A percentile compares a stretch with the other conserved stretches of the same genome.
Conservation (phyloP, 2,113 vertebrate species). For the Lophura nycthemera region DNA sequence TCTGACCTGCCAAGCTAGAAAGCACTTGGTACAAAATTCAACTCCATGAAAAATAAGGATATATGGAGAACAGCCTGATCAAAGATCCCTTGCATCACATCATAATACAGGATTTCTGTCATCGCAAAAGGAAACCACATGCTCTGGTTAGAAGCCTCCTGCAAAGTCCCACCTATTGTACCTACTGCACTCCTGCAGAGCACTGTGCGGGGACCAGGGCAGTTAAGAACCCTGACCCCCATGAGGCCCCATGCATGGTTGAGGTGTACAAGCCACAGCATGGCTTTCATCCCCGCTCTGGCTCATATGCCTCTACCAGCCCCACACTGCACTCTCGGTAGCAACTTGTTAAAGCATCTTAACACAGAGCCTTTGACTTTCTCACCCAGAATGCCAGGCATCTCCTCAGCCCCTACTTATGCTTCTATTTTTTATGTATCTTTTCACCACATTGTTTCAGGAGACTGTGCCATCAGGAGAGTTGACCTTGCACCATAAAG, state of each 20-base stretch:
- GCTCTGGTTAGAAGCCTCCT: background rate
- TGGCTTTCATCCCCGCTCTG: background rate
- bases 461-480: background rate
- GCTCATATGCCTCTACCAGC: background rate
- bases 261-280: background rate
- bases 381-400: too few species aligned
- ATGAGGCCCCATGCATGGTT: background rate
- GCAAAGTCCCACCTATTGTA: background rate
- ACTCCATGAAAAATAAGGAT: background rate
- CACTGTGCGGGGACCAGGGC: fast-evolving
- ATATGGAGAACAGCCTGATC: background rate
- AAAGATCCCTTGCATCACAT: background rate
- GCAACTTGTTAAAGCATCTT: background rate
- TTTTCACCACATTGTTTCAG: background rate
- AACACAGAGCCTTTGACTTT: too few species aligned
- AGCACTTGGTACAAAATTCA: background rate
- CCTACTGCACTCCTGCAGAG: background rate
- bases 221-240: fast-evolving
- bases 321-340: background rate
- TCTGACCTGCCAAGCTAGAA: background rate
- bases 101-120: background rate
- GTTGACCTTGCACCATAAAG: background rate
- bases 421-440: too few species aligned
- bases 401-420: background rate
- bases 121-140: fast-evolving